phyloP scores from a whole-genome alignment of 2,797 vertebrate genomes.

The Emydoidea blandingii region DNA sequence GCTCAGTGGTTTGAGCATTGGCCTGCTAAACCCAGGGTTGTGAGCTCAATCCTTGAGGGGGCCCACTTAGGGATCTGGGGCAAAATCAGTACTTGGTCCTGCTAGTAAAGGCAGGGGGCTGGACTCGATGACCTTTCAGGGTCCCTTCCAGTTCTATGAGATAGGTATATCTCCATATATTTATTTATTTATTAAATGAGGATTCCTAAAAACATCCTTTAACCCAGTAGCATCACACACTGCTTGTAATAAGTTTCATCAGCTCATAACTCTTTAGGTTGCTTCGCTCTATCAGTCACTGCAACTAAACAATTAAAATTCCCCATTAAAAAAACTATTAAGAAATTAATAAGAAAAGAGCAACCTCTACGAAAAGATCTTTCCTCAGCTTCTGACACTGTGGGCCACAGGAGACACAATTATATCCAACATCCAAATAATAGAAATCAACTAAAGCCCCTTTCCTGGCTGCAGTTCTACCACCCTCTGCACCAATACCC shows the following conservation, averaged over 20 bases:
- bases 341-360: not conserved
- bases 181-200: not conserved
- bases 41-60: too few relatives aligned
- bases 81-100: too few relatives aligned
- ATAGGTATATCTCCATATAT: too few relatives aligned
- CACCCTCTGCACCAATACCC: not conserved
- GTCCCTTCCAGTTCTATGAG: too few relatives aligned
- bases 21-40: too few relatives aligned
- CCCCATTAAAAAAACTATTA: conserved; percentile 46
- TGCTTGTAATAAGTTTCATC: conserved; percentile 24
- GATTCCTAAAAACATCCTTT: not conserved
- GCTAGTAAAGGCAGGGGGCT: too few relatives aligned
- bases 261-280: conserved; percentile 45
- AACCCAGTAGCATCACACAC: not conserved
- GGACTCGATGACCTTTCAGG: too few relatives aligned
- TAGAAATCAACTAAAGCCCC: not conserved
- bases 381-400: not conserved
- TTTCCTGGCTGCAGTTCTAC: not conserved
- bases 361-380: not conserved
- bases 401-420: not conserved
- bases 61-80: too few relatives aligned
- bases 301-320: conserved; percentile 47
- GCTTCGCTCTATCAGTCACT: not conserved
- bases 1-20: too few relatives aligned
- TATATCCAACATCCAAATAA: not conserved